A percentile compares a stretch with the other conserved stretches of the same genome.
Evolutionary conservation across 1,140 invertebrate genomes (phyloP).

Genomic region (Hermatobates lingyangjiaoensis): DNA sequence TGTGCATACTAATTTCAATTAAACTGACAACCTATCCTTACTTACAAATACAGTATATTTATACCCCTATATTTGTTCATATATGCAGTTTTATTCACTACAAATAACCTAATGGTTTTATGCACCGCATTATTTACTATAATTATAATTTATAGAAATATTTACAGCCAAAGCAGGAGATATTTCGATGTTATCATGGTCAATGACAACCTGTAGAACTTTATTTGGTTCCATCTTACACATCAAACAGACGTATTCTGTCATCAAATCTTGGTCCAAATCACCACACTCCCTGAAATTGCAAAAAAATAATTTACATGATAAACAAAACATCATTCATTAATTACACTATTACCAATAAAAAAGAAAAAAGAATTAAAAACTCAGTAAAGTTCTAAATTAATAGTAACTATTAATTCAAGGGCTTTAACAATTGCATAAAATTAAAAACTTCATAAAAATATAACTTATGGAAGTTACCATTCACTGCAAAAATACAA

Average conservation of each 20-base stretch:
- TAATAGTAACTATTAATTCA: no score
- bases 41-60: no score
- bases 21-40: no score
- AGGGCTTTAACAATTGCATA: no score
- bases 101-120: no score
- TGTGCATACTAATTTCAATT: no score
- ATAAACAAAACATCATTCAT: not conserved
- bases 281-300: constrained; percentile 13
- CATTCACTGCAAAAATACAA: no score
- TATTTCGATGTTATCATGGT: constrained; percentile 13
- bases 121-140: not conserved
- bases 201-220: constrained; percentile 9
- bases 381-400: not conserved
- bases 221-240: constrained; percentile 13
- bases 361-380: not conserved
- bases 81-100: no score
- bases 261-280: constrained; percentile 12
- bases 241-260: constrained; percentile 13
- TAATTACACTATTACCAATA: not conserved
- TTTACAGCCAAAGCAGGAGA: constrained; percentile 14
- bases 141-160: not conserved
- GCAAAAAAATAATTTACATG: not conserved
- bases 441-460: no score
- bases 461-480: no score
- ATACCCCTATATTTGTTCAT: no score